A percentile compares a stretch with the other conserved stretches of the same genome.
These are phyloP conservation scores for Ceyx cyanopectus DNA, from an alignment of 2,113 vertebrate genomes.

Conservation along the genomic window DNA sequence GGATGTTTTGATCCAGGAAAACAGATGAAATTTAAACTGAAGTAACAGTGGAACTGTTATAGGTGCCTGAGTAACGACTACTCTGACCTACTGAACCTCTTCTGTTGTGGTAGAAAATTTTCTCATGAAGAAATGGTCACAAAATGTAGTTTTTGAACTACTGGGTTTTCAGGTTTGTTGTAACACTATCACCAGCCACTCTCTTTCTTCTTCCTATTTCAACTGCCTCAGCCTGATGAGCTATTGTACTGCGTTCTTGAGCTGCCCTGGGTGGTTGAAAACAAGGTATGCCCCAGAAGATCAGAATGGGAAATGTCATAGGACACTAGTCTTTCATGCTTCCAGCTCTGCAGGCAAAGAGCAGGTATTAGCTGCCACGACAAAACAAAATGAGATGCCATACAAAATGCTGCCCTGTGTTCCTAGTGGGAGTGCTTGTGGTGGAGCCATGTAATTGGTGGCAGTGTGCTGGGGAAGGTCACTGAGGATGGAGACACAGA, in stretches of 20 bases:
- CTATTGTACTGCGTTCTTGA: not conserved
- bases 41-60: not conserved
- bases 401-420: not conserved
- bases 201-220: not conserved
- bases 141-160: not conserved
- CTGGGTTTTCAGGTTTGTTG: not conserved
- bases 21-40: not conserved
- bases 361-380: not conserved
- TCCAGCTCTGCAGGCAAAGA: not conserved
- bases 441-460: conserved; percentile 8
- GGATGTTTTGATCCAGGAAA: not conserved
- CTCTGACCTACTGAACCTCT: conserved; percentile 7
- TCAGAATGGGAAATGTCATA: not conserved
- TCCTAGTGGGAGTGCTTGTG: not conserved
- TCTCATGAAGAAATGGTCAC: not conserved
- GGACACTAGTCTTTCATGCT: not conserved
- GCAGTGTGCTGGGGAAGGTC: conserved; percentile 25
- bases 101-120: not conserved
- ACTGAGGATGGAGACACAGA: not conserved
- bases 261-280: not conserved
- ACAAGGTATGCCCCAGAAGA: not conserved
- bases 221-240: not conserved
- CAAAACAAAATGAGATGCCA: not conserved
- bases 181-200: not conserved
- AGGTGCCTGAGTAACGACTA: not conserved